Evolutionary conservation across 53 echinoderm and acorn worm genomes (phyloP).

Genomic region (Henricia sp.): DNA sequence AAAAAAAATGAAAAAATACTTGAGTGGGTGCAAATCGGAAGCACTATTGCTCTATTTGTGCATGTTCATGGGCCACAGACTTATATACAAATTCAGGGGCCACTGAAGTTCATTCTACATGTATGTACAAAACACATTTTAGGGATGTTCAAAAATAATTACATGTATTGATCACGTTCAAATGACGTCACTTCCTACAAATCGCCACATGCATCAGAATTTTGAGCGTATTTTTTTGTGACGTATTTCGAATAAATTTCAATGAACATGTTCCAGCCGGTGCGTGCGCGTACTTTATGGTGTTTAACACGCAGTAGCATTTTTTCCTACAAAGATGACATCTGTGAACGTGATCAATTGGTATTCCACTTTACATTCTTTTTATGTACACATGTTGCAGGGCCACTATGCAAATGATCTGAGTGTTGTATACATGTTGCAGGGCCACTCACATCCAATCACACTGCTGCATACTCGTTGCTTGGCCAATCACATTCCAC

Average conservation of each 20-base stretch:
- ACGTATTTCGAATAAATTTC: background rate
- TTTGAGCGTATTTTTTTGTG: too few relatives aligned
- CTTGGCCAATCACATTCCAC: background rate
- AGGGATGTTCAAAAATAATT: too few relatives aligned
- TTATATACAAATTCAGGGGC: slow-evolving; percentile 22
- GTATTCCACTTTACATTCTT: background rate
- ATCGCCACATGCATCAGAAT: too few relatives aligned
- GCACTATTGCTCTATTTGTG: slow-evolving; percentile 20
- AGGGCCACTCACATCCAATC: slow-evolving; percentile 17
- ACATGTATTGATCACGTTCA: too few relatives aligned
- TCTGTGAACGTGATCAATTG: too few relatives aligned
- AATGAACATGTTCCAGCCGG: too few relatives aligned
- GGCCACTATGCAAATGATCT: background rate
- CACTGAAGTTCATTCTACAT: background rate
- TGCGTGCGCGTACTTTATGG: too few relatives aligned
- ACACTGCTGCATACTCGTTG: background rate
- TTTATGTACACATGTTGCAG: background rate
- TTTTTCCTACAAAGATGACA: too few relatives aligned
- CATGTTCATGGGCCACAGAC: slow-evolving; percentile 23
- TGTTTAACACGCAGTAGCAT: too few relatives aligned
- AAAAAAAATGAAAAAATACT: slow-evolving; percentile 23
- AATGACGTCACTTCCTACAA: too few relatives aligned
- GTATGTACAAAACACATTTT: too few relatives aligned
- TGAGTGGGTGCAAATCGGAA: slow-evolving; percentile 24
- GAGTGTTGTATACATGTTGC: slow-evolving; percentile 5